Evolutionary conservation across 2,113 vertebrate species (phyloP).

Genomic region (Xiphophorus couchianus): DNA sequence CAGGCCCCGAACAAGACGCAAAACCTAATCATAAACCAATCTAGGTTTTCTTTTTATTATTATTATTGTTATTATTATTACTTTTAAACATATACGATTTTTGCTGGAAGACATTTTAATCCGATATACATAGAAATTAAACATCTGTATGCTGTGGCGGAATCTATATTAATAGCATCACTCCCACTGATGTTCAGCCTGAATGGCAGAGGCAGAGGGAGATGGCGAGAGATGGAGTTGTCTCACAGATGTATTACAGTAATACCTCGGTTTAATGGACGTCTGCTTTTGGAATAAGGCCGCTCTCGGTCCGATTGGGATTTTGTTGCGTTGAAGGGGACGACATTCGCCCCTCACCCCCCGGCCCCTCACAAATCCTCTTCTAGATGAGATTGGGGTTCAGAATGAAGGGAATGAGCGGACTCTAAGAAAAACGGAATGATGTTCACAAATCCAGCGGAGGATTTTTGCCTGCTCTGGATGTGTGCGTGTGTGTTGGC

Average conservation of each 20-base stretch:
- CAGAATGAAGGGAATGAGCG: conserved; percentile 61
- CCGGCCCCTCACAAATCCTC: conserved; percentile 67
- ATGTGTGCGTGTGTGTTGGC: conserved; percentile 11
- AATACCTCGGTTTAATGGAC: conserved; percentile 76
- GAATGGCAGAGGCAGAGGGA: conserved; percentile 51
- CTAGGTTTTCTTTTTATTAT: too few relatives aligned
- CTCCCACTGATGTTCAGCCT: conserved; percentile 42
- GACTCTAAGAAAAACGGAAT: conserved; percentile 67
- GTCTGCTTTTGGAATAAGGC: conserved; percentile 72
- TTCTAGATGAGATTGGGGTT: conserved; percentile 72
- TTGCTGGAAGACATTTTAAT: conserved; percentile 52
- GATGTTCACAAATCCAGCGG: conserved; percentile 68
- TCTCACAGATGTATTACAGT: conserved; percentile 74
- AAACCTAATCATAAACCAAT: conserved; percentile 41
- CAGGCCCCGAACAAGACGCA: conserved; percentile 33
- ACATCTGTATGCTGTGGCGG: conserved; percentile 43
- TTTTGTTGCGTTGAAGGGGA: conserved; percentile 62
- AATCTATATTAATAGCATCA: conserved; percentile 69
- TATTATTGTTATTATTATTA: too few relatives aligned
- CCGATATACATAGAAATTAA: conserved; percentile 67
- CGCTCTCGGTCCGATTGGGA: conserved; percentile 70
- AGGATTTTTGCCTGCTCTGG: conserved; percentile 63
- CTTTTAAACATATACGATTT: conserved; percentile 40
- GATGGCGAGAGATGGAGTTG: conserved; percentile 62
- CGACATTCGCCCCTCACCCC: conserved; percentile 53